A percentile compares a stretch with the other conserved stretches of the same genome.
Evolutionary conservation across 2,113 vertebrate genomes (phyloP).

Genomic region (Gavialis gangeticus): DNA sequence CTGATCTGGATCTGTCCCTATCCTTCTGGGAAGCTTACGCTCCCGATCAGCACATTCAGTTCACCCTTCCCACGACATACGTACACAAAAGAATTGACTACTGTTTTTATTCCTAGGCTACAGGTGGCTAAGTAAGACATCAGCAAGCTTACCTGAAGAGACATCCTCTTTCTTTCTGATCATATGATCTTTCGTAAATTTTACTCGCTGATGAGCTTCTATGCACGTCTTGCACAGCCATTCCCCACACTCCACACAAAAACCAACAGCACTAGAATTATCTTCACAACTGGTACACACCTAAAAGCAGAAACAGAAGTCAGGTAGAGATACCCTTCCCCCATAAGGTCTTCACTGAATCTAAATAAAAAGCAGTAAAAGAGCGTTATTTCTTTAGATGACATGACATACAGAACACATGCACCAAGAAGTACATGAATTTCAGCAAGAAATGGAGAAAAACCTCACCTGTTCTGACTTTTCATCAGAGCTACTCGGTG

Average conservation of each 20-base stretch:
- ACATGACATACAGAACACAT: not conserved
- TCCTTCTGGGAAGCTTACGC: not conserved
- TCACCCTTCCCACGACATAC: fast-evolving
- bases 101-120: fast-evolving
- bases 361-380: not conserved
- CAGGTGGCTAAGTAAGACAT: not conserved
- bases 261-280: conserved; percentile 94
- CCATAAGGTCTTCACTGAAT: fast-evolving
- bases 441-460: not conserved
- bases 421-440: not conserved
- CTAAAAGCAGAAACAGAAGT: conserved; percentile 72
- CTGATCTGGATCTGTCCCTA: not conserved
- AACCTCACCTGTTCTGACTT: conserved; percentile 91
- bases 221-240: conserved; percentile 99
- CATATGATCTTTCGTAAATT: conserved; percentile 98
- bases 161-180: conserved; percentile 97
- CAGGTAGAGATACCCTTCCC: fast-evolving
- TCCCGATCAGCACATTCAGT: not conserved
- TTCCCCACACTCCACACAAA: conserved; percentile 96
- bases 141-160: conserved; percentile 84
- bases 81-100: not conserved
- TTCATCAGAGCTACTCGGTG: conserved; percentile 89
- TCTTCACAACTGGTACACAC: conserved; percentile 99
- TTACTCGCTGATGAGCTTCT: conserved; percentile 97
- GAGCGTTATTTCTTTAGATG: not conserved